A percentile compares a stretch with the other conserved stretches of the same genome.
phyloP scores from a whole-genome alignment of 2,113 vertebrate species.

The Sorex fumeus region DNA sequence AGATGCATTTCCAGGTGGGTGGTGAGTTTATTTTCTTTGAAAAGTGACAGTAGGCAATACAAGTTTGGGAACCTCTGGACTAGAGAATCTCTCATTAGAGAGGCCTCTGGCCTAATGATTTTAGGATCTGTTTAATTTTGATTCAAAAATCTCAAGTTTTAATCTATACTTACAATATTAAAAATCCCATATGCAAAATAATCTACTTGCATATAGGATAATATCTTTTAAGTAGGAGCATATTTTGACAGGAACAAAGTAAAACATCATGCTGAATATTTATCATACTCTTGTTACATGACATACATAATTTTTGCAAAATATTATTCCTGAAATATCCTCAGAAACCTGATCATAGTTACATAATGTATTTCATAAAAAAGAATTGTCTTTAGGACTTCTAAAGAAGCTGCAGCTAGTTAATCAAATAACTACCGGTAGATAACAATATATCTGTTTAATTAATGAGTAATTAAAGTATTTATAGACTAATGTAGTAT shows the following conservation, averaged over 20 bases:
- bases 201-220: no score
- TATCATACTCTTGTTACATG: not conserved
- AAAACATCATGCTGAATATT: conserved; percentile 14
- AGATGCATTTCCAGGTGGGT: no score
- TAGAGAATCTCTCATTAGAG: not conserved
- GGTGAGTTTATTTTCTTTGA: no score
- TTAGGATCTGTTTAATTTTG: conserved; percentile 1
- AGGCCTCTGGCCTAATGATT: not conserved
- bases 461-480: not conserved
- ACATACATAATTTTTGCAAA: not conserved
- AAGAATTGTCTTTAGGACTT: not conserved
- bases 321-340: not conserved
- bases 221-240: conserved; percentile 8
- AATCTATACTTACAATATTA: no score
- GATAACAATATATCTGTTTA: not conserved
- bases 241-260: not conserved
- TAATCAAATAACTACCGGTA: not conserved
- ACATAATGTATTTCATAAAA: not conserved
- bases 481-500: not conserved
- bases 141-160: not conserved
- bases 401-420: not conserved
- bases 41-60: no score
- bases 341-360: not conserved
- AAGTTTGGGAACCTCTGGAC: no score
- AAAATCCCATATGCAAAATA: no score